Conservation (phyloP, 37 sponge, comb jelly and placozoan species). For the Mnemiopsis leidyi region DNA sequence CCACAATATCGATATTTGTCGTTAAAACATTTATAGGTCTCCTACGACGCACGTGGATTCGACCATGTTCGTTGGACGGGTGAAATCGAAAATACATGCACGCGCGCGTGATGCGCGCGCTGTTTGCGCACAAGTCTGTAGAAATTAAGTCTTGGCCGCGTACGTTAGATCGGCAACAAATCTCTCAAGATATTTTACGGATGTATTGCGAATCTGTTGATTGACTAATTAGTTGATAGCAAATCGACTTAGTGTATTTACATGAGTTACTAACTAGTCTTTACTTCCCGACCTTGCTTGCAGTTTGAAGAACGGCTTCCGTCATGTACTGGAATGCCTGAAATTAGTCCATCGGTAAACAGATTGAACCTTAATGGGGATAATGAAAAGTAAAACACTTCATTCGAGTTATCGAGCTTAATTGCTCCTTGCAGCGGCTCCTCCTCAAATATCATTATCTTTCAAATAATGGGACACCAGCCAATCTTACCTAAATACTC, state of each 20-base stretch:
- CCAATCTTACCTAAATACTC: no score
- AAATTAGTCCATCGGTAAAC: neutral
- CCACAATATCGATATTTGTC: neutral
- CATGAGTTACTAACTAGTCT: neutral
- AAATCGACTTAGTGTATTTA: neutral
- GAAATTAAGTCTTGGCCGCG: neutral
- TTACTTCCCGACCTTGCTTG: conserved; percentile 11
- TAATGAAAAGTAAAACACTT: no score
- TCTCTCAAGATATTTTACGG: neutral
- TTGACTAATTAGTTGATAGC: neutral
- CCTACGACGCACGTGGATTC: neutral
- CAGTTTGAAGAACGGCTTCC: conserved; percentile 8
- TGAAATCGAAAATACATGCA: no score
- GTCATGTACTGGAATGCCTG: conserved; percentile 50
- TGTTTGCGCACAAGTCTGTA: no score
- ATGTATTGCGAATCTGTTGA: neutral
- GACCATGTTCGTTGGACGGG: neutral
- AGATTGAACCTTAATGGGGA: neutral
- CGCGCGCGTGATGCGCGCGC: neutral
- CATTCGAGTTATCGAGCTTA: no score
- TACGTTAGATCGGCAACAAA: neutral
- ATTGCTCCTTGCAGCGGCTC: no score
- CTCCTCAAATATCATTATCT: no score
- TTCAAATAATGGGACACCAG: no score
- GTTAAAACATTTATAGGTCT: no score